Evolutionary conservation across 2,797 vertebrate species (phyloP).

Genomic region (Pristis pectinata): DNA sequence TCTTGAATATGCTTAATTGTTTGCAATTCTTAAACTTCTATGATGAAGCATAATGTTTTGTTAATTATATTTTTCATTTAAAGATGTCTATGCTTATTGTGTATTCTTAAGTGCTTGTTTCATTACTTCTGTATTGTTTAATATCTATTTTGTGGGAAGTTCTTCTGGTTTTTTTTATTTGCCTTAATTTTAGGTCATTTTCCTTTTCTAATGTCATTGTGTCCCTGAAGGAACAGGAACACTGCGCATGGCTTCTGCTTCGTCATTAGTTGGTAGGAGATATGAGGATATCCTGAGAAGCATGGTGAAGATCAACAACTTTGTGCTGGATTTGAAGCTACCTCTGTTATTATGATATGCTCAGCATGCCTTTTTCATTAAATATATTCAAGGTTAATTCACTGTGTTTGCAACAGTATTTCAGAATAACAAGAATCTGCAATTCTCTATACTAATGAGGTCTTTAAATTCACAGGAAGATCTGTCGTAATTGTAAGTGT

Average conservation of each 20-base stretch:
- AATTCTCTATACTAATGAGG: background rate
- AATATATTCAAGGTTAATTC: background rate
- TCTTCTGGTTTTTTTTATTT: background rate
- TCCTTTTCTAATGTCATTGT: background rate
- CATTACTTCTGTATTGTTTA: background rate
- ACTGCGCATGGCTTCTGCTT: background rate
- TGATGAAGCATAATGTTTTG: too few species aligned
- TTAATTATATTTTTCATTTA: background rate
- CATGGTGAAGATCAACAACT: background rate
- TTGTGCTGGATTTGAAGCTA: background rate
- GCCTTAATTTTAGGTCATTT: background rate
- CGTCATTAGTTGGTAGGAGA: background rate
- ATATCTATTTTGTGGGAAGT: background rate
- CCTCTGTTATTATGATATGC: background rate
- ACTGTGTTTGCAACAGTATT: background rate
- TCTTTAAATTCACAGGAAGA: constrained; percentile 68
- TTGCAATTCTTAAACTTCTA: background rate
- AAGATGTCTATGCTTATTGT: background rate
- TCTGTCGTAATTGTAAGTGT: constrained; percentile 95
- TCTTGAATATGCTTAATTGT: background rate
- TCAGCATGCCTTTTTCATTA: background rate
- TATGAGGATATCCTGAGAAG: background rate
- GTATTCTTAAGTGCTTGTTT: background rate
- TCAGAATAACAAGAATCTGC: background rate
- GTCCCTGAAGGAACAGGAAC: background rate